Base-by-base conservation (phyloP, 2,888 invertebrate genomes). In the Harmothoe impar region DNA sequence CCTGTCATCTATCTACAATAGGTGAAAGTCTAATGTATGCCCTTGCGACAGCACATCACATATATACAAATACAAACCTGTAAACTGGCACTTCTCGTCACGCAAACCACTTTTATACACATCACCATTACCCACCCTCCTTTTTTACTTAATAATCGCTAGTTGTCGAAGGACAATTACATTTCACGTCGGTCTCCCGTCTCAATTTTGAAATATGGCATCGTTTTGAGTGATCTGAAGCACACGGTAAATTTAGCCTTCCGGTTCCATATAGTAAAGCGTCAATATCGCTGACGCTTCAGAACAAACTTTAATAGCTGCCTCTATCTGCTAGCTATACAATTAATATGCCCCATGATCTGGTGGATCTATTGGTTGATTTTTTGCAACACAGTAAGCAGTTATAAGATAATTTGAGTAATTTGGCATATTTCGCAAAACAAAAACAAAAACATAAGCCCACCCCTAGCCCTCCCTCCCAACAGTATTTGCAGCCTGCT, bases 51-150 rank as follows among this genome's bases (percentile, higher is more conserved):
- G 43, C 1, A 84, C 84, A 84, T 17, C 84, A 43, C 52, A 43
- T 43, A 84, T 84, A 84, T 84, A 84, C 84, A 78, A 78, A 84
- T 84, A 84, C 84, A 84, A 84, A 84, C 84, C 84, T 84, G 84
- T 84, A 12, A 25, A 25, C 43, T 33, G 43, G 43, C n/a, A 20
- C 43, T 15, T 31, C 25, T n/a, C 77, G 31, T 7, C 17, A 25
- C n/a, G 31, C 77, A 77, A 77, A 77, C 12, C 1, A 77, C 25
- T 31, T 77, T 25, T 10, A 31, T 77, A 31, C 31, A 77, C 5
- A 31, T 77, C 20, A 29, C 5, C 25, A 62, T 77, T 77, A 15
- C 77, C 77, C 25, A 7, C 17, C 20, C 31, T 3, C 5, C 25
- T 23, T 25, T 62, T n/a, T n/a, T n/a, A n/a, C n/a, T n/a, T n/a